These are phyloP conservation scores for Amblyopsis rosae DNA, from an alignment of 2,113 vertebrate genomes.

Conservation along the genomic window DNA sequence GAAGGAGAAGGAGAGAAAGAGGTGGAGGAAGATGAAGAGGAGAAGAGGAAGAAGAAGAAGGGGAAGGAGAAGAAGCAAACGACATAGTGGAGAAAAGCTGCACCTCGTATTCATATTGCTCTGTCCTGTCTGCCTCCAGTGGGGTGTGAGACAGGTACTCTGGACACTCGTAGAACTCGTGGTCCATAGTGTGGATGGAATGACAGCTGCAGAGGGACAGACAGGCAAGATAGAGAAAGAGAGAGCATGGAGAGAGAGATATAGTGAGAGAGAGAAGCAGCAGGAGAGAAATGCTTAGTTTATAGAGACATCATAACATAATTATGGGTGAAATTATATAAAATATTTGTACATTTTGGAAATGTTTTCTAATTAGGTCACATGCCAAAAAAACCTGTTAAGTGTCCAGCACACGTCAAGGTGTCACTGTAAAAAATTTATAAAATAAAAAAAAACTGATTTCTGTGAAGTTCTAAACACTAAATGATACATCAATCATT, in stretches of 20 bases:
- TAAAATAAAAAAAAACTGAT: too few species aligned
- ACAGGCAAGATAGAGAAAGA: background rate
- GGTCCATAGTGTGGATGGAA: constrained; percentile 91
- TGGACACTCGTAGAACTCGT: constrained; percentile 90
- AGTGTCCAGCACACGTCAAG: too few species aligned
- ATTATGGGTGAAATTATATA: too few species aligned
- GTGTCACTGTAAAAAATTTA: too few species aligned
- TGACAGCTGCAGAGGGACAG: constrained; percentile 82
- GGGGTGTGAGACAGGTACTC: constrained; percentile 88
- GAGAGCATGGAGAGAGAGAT: constrained; percentile 2
- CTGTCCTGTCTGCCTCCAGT: constrained; percentile 84
- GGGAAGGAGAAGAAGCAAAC: too few species aligned
- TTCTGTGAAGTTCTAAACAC: too few species aligned
- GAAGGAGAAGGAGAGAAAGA: too few species aligned
- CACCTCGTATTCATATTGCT: constrained; percentile 96
- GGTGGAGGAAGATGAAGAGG: too few species aligned
- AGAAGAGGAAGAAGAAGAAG: too few species aligned
- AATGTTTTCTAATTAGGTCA: constrained; percentile 21
- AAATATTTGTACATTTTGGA: too few species aligned
- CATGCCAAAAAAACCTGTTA: too few species aligned
- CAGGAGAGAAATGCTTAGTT: background rate
- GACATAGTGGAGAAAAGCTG: constrained; percentile 7
- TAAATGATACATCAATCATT: too few species aligned
- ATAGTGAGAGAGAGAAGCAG: constrained; percentile 4
- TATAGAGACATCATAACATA: background rate